Evolutionary conservation across 2,888 invertebrate species (phyloP).

Genomic region (Odiellus spinosus): DNA sequence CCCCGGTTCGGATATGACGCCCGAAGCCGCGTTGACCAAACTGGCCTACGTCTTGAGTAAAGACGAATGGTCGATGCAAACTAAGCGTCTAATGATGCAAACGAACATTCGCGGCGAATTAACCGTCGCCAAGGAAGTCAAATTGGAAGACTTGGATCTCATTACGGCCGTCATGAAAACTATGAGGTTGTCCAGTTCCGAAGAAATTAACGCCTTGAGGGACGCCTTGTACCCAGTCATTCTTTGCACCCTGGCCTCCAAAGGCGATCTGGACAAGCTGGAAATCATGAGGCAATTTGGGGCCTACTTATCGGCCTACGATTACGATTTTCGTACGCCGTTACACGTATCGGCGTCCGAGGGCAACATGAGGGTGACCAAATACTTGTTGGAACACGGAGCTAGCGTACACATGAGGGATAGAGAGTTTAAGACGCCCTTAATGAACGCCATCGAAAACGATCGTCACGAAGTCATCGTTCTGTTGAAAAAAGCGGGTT

Average conservation of each 20-base stretch:
- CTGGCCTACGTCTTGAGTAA: conserved; percentile 75
- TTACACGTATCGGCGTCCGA: conserved; percentile 61
- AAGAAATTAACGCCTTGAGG: conserved; percentile 36
- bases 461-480: conserved; percentile 41
- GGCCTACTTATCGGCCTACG: conserved; percentile 52
- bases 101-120: conserved; percentile 65
- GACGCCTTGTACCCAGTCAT: conserved; percentile 52
- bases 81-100: conserved; percentile 49
- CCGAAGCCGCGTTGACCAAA: conserved; percentile 84
- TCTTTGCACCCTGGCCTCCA: conserved; percentile 45
- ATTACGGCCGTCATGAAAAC: conserved; percentile 44
- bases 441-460: conserved; percentile 49
- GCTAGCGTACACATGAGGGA: conserved; percentile 67
- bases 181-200: conserved; percentile 38
- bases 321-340: conserved; percentile 59
- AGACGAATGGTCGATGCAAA: conserved; percentile 32
- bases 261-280: conserved; percentile 39
- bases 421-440: conserved; percentile 49
- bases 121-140: conserved; percentile 33
- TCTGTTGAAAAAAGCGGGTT: conserved; percentile 53
- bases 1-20: conserved; percentile 74
- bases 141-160: conserved; percentile 37
- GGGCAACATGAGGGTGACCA: conserved; percentile 49
- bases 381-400: conserved; percentile 56
- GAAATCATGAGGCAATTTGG: conserved; percentile 35